These are phyloP conservation scores for Cebus imitator DNA, from an alignment of 2,113 vertebrate species.

Conservation along the genomic window DNA sequence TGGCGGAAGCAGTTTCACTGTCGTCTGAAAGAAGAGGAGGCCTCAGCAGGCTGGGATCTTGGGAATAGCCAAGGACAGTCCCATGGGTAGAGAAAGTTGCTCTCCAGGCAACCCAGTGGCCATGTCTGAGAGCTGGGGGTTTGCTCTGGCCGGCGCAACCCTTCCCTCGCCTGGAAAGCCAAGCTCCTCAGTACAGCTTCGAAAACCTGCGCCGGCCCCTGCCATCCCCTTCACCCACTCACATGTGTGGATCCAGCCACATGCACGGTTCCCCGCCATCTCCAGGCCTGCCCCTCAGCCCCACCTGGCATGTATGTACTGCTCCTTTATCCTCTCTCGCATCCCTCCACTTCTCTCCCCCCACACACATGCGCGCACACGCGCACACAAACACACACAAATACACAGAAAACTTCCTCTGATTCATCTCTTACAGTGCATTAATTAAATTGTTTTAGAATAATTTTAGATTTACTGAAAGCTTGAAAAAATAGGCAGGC, in stretches of 20 bases:
- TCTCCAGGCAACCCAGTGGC: no score
- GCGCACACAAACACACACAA: no score
- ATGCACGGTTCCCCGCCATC: background rate
- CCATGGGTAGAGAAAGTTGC: background rate
- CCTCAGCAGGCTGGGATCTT: background rate
- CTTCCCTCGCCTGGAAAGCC: background rate
- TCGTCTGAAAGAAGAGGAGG: background rate
- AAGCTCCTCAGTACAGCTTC: background rate
- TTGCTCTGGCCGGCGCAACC: background rate
- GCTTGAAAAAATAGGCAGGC: background rate
- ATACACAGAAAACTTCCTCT: background rate
- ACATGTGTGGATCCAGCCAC: no score
- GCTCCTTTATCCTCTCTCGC: no score
- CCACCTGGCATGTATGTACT: background rate
- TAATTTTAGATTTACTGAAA: background rate
- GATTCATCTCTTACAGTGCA: background rate
- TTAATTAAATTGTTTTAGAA: background rate
- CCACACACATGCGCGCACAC: no score
- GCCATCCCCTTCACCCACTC: background rate
- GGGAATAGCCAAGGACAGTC: background rate
- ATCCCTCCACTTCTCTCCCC: background rate
- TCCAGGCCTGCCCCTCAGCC: background rate
- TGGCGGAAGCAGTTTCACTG: background rate
- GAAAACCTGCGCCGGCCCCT: background rate
- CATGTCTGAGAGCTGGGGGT: background rate